A percentile compares a stretch with the other conserved stretches of the same genome.
phyloP scores from a whole-genome alignment of 92 coral and sea anemone genomes.

The Micromussa lordhowensis region DNA sequence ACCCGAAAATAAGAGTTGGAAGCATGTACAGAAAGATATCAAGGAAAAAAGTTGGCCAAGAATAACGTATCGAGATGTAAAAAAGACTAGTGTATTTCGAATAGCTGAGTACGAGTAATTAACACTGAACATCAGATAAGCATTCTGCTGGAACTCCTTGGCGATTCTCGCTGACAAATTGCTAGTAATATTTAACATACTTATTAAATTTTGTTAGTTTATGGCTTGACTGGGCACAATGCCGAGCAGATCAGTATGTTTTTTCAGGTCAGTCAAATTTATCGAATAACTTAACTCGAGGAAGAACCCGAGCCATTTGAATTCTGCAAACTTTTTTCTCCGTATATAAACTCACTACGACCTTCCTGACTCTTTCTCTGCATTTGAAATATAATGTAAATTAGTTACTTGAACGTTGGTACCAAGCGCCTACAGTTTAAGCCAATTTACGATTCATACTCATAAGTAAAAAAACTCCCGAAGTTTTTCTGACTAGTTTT shows the following conservation, averaged over 20 bases:
- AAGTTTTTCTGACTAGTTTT: too few relatives aligned
- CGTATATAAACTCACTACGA: not conserved
- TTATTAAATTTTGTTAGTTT: not conserved
- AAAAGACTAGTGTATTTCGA: too few relatives aligned
- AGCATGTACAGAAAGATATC: not conserved
- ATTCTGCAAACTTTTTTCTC: not conserved
- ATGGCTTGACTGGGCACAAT: not conserved
- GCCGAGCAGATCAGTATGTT: not conserved
- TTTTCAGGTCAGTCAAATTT: not conserved
- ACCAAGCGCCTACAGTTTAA: too few relatives aligned
- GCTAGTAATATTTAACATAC: not conserved
- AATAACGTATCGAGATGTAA: not conserved
- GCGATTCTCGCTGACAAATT: not conserved
- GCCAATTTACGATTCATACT: too few relatives aligned
- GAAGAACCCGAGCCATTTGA: not conserved
- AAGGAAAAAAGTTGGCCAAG: not conserved
- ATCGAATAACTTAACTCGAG: not conserved
- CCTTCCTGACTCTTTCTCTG: too few relatives aligned
- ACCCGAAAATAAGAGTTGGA: not conserved
- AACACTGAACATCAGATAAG: too few relatives aligned
- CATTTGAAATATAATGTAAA: too few relatives aligned
- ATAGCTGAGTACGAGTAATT: too few relatives aligned
- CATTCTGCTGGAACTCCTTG: not conserved
- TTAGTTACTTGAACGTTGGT: too few relatives aligned
- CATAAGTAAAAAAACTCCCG: too few relatives aligned